Evolutionary conservation across 2,113 vertebrate species (phyloP), one percentile per base, ranked within the genome.

Genomic region (Gila orcuttii): DNA sequence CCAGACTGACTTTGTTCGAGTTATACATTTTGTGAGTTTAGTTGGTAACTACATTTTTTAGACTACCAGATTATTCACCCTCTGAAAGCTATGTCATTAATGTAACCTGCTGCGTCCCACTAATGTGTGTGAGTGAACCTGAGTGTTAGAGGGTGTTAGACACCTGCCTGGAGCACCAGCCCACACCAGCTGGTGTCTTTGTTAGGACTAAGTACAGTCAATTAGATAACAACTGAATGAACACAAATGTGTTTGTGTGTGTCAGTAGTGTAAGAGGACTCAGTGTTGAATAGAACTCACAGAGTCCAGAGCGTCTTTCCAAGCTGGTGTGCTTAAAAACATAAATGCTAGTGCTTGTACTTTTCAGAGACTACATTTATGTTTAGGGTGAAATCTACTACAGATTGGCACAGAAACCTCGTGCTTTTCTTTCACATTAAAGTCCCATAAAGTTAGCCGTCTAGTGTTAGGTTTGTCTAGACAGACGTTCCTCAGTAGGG

Each of bases 401-500:
- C 47, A 78, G 55, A 66, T 76, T 74, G 33, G 82, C 74, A 73
- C 68, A 86, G 45, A 55, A 82, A 52, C 47, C 62, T 76, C 57
- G 64, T 50, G 52, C 84, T 69, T 80, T 52, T 60, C 79, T 64
- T 47, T 77, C 39, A 60, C 60, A 42, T 42, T 42, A 42, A 9
- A 42, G 42, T 42, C 42, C 9, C 42, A 83, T 31, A 69, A 78
- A 60, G 59, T 28, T 79, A 79, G 33, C 80, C 55, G 39, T 71
- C 77, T 45, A 36, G 76, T 90, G 62, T 79, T 91, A 89, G 88
- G 84, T 82, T 79, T 92, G 89, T 90, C 88, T 88, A 80, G 89
- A 93, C 91, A 92, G 90, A 93, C 92, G 89, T 94, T 71, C 15
- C 89, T 88, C 93, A 94, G 92, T 93, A 33, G 92, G 90, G 89